These are phyloP conservation scores for Alectura lathami DNA, from an alignment of 2,113 vertebrate genomes.

Conservation along the genomic window DNA sequence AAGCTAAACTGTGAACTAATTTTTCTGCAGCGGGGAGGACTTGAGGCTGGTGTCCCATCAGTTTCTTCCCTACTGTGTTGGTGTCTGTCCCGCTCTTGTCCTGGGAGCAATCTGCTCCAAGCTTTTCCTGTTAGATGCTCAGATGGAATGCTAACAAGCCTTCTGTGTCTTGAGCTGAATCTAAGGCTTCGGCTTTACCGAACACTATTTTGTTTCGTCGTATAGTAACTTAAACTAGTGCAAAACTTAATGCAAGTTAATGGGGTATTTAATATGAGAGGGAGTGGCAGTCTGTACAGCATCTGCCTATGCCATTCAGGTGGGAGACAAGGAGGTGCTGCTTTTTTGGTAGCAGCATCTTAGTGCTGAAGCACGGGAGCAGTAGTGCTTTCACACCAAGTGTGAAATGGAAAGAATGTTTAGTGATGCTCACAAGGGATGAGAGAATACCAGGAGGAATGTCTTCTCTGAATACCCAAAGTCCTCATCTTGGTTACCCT, in stretches of 20 bases:
- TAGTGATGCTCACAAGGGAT: not conserved
- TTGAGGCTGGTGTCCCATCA: not conserved
- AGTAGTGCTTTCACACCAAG: not conserved
- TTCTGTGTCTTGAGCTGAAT: not conserved
- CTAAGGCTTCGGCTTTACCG: not conserved
- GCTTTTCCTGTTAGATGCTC: not conserved
- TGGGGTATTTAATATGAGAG: conserved; percentile 22
- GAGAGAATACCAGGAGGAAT: not conserved
- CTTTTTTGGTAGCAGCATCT: not conserved
- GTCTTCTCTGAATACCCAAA: not conserved
- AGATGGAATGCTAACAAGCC: not conserved
- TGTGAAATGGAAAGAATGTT: not conserved
- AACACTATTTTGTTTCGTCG: not conserved
- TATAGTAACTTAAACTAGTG: conserved; percentile 5
- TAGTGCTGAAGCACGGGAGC: not conserved
- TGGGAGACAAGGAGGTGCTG: not conserved
- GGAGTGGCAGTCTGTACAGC: not conserved
- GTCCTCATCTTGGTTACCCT: not conserved
- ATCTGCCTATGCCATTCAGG: not conserved
- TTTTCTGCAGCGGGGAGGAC: not conserved
- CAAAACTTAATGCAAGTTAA: not conserved
- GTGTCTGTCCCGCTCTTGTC: not conserved
- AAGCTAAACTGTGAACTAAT: not conserved
- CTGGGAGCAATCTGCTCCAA: not conserved
- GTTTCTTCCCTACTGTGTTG: not conserved